These are phyloP conservation scores for Nasonia longicornis DNA, from an alignment of 1,140 invertebrate species.

Conservation along the genomic window DNA sequence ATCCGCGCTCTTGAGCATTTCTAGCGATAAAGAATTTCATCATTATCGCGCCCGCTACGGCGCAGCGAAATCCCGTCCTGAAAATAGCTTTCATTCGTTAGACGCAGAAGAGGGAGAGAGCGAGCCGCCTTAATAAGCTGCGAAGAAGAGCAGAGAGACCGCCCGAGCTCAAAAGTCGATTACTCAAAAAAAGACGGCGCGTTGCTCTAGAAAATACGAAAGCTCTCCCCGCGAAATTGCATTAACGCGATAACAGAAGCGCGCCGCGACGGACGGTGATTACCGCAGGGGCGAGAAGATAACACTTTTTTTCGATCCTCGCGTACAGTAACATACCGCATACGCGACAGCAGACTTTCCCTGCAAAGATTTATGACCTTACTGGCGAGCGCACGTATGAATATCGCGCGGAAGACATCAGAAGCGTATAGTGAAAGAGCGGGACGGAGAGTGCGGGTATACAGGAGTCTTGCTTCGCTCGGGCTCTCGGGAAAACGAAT, in stretches of 20 bases:
- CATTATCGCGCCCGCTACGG: neutral
- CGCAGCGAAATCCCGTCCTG: neutral
- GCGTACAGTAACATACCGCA: neutral
- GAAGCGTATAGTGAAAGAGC: neutral
- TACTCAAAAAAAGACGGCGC: neutral
- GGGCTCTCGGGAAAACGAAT: neutral
- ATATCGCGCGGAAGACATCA: neutral
- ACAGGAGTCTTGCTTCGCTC: neutral
- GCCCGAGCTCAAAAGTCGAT: slow-evolving; percentile 3
- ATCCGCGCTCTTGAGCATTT: neutral
- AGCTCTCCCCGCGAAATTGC: neutral
- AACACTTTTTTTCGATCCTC: neutral
- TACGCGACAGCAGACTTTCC: neutral
- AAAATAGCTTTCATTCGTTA: neutral
- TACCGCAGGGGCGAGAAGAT: neutral
- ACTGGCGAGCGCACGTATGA: neutral
- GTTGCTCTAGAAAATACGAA: neutral
- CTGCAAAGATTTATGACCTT: slow-evolving; percentile 2
- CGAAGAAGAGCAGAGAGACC: neutral
- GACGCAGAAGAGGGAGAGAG: neutral
- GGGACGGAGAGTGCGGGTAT: neutral
- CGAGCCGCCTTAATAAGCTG: neutral
- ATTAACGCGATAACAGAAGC: slow-evolving; percentile 34
- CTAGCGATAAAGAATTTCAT: neutral
- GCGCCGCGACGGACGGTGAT: neutral